A percentile compares a stretch with the other conserved stretches of the same genome.
phyloP scores from a whole-genome alignment of 2,797 vertebrate genomes.

The Silurus aristotelis region DNA sequence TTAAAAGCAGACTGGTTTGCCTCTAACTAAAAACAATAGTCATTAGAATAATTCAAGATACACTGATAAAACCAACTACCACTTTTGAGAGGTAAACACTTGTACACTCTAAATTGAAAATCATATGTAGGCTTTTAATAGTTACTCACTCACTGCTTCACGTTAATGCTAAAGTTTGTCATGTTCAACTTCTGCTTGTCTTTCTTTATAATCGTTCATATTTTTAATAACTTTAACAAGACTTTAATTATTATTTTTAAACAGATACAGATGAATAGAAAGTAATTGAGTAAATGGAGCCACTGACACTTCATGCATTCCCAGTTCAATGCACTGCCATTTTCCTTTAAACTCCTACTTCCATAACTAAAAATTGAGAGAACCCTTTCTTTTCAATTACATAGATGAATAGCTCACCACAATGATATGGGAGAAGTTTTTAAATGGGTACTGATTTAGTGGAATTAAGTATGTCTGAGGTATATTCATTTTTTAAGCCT shows the following conservation, averaged over 20 bases:
- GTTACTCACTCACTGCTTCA: background rate
- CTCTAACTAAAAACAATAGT: background rate
- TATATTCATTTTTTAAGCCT: background rate
- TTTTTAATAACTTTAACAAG: background rate
- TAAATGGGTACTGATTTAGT: slow-evolving; percentile 2
- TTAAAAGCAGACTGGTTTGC: background rate
- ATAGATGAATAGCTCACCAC: slow-evolving; percentile 18
- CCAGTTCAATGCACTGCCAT: background rate
- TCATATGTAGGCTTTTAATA: background rate
- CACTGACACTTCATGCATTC: background rate
- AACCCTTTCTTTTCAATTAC: slow-evolving; percentile 6
- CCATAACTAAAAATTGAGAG: slow-evolving; percentile 26
- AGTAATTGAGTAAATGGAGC: background rate
- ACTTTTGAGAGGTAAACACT: background rate
- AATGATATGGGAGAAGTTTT: slow-evolving; percentile 21
- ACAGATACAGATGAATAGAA: slow-evolving; percentile 19
- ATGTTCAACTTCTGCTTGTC: background rate
- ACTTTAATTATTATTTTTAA: background rate
- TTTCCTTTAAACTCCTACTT: background rate
- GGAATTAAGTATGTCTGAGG: slow-evolving; percentile 1
- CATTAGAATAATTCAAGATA: background rate
- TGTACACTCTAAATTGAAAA: background rate
- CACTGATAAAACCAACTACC: background rate
- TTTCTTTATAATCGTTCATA: background rate
- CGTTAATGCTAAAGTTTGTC: background rate